These are phyloP conservation scores for Dusona sp. DNA, from an alignment of 2,888 invertebrate species.

Conservation along the genomic window DNA sequence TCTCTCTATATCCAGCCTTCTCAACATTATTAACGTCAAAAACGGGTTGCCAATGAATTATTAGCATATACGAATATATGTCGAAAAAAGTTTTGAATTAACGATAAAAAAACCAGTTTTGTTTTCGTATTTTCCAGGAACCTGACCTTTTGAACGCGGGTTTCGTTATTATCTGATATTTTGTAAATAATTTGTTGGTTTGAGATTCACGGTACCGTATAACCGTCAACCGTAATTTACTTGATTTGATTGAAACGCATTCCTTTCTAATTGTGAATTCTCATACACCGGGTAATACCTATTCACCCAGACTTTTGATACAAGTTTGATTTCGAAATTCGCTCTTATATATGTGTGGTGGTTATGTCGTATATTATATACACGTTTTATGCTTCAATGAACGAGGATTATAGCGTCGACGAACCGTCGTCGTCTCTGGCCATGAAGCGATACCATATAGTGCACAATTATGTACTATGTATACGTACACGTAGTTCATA, in stretches of 20 bases:
- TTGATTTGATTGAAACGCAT: background rate
- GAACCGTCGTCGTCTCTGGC: background rate
- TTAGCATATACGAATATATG: background rate
- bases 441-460: slow-evolving; percentile 23
- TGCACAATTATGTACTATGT: slow-evolving; percentile 24
- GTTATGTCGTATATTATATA: background rate
- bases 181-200: background rate
- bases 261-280: background rate
- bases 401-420: slow-evolving; percentile 35
- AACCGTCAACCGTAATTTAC: background rate
- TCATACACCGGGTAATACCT: background rate
- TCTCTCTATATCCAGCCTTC: background rate
- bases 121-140: background rate
- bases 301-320: background rate
- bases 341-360: background rate
- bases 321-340: slow-evolving; percentile 30
- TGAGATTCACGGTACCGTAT: background rate
- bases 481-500: background rate
- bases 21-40: background rate
- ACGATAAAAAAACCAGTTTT: background rate
- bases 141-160: background rate
- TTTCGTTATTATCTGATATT: background rate
- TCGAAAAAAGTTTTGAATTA: background rate
- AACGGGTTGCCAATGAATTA: background rate
- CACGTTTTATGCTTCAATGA: slow-evolving; percentile 18